Percentiles rank a stretch among this genome's conserved stretches.
These are phyloP conservation scores for Hyposmocoma kahamanoa DNA, from an alignment of 1,140 invertebrate species.

Conservation along the genomic window DNA sequence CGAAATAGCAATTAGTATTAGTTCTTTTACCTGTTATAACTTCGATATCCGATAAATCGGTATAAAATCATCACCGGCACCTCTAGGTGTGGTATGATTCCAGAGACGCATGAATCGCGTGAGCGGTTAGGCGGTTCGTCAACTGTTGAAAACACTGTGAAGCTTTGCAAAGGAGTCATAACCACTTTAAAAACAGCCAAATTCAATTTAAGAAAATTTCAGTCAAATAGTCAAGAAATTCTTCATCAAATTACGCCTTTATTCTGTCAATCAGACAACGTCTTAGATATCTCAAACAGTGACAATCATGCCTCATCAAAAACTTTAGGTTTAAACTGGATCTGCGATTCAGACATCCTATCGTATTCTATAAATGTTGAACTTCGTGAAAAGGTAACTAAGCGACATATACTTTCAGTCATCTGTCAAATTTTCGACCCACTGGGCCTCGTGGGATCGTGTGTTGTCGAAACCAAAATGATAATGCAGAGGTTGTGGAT, in stretches of 20 bases:
- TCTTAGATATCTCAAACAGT: slow-evolving; percentile 1
- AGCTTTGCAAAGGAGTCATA: slow-evolving; percentile 9
- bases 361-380: slow-evolving; percentile 7
- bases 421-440: slow-evolving; percentile 20
- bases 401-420: slow-evolving; percentile 15
- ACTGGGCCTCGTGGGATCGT: slow-evolving; percentile 14
- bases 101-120: too few species aligned
- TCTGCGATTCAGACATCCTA: background rate
- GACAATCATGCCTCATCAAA: background rate
- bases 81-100: too few species aligned
- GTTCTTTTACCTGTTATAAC: too few species aligned
- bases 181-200: slow-evolving; percentile 5
- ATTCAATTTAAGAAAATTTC: slow-evolving; percentile 13
- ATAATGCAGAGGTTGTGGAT: slow-evolving; percentile 16
- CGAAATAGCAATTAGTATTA: too few species aligned
- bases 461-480: slow-evolving; percentile 15
- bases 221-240: slow-evolving; percentile 13
- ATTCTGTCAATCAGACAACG: background rate
- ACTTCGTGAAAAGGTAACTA: slow-evolving; percentile 11
- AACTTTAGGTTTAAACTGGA: background rate
- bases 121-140: background rate
- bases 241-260: slow-evolving; percentile 1
- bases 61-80: too few species aligned
- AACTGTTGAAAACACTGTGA: background rate
- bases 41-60: too few species aligned